phyloP scores from a whole-genome alignment of 2,888 invertebrate species.

The Dermolepida albohirtum region DNA sequence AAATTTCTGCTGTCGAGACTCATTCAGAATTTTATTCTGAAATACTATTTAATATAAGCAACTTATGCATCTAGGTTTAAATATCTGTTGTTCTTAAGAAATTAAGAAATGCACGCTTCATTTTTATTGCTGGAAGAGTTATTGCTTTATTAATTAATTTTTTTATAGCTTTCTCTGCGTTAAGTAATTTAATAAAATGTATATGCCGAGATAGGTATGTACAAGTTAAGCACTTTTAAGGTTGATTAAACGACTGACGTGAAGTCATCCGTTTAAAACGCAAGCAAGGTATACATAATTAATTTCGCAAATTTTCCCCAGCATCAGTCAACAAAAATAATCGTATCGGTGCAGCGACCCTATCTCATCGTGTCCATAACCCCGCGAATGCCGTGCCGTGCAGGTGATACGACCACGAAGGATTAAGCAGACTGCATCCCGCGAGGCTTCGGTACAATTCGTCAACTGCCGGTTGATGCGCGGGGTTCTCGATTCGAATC shows the following conservation, averaged over 20 bases:
- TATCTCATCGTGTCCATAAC: constrained; percentile 6
- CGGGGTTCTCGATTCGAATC: constrained; percentile 24
- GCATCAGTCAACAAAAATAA: constrained; percentile 18
- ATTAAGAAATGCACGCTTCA: too few species aligned
- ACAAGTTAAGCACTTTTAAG: background rate
- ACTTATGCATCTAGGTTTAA: too few species aligned
- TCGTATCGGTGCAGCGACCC: constrained; percentile 24
- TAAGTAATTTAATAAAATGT: too few species aligned
- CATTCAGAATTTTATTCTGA: too few species aligned
- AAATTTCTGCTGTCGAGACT: too few species aligned
- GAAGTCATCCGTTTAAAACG: background rate
- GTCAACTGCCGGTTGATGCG: constrained; percentile 28
- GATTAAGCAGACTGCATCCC: constrained; percentile 38
- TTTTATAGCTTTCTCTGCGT: too few species aligned
- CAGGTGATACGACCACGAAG: constrained; percentile 30
- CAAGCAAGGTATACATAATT: constrained; percentile 8
- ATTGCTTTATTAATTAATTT: too few species aligned
- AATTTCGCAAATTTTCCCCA: constrained; percentile 10
- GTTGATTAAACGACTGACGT: constrained; percentile 3
- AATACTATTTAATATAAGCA: too few species aligned
- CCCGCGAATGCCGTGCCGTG: constrained; percentile 12
- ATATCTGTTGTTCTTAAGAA: too few species aligned
- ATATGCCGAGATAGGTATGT: too few species aligned
- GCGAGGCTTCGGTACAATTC: constrained; percentile 28
- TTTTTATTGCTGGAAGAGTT: too few species aligned